phyloP scores from a whole-genome alignment of 2,797 vertebrate genomes.

The Stomatorhinus walkeri region DNA sequence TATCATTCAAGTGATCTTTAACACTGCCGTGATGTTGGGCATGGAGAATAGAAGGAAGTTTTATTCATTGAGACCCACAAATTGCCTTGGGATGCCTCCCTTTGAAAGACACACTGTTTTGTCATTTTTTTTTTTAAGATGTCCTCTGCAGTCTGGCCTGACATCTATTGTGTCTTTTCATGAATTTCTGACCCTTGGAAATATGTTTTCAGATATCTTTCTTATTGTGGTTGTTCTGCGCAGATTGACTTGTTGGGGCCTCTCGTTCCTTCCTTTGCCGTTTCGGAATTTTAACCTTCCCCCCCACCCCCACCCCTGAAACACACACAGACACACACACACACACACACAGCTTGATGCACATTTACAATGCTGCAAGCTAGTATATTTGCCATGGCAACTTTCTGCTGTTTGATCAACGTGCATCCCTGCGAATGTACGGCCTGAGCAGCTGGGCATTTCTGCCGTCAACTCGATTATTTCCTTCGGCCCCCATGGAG shows the following conservation, averaged over 20 bases:
- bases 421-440: neutral
- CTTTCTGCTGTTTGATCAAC: neutral
- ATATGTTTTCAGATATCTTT: conserved; percentile 6
- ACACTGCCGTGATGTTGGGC: conserved; percentile 41
- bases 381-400: neutral
- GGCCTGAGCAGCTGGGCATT: neutral
- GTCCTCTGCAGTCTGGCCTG: neutral
- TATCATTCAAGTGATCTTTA: conserved; percentile 42
- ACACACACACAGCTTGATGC: neutral
- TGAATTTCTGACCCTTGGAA: conserved; percentile 10
- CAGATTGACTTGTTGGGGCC: neutral
- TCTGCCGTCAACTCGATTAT: neutral
- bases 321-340: neutral
- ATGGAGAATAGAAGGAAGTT: conserved; percentile 52
- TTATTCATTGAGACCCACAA: conserved; percentile 45
- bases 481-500: neutral
- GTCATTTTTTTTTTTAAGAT: neutral
- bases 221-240: neutral
- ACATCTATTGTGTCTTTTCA: neutral
- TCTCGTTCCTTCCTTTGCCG: neutral
- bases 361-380: neutral
- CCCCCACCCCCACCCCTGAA: neutral
- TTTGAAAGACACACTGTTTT: conserved; percentile 21
- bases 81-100: conserved; percentile 50
- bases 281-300: neutral